phyloP scores from a whole-genome alignment of 2,113 vertebrate species.

The Rhadina sibilatrix region DNA sequence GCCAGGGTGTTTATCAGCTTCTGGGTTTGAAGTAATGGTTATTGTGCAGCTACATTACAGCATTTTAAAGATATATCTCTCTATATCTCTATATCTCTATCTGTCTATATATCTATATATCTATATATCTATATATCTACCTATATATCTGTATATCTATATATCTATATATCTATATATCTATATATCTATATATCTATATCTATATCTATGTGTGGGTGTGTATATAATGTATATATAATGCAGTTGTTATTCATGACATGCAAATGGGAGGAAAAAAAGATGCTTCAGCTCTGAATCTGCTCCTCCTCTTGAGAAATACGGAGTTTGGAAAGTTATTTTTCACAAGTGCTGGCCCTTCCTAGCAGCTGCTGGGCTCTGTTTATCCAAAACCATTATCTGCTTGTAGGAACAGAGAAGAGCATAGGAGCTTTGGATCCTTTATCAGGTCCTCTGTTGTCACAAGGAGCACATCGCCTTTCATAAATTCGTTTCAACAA shows the following conservation, averaged over 20 bases:
- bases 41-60: neutral
- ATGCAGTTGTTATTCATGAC: neutral
- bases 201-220: fast-evolving
- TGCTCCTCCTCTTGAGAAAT: neutral
- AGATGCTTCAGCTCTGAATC: neutral
- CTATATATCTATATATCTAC: neutral
- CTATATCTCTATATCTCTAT: too few relatives aligned
- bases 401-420: neutral
- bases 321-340: neutral
- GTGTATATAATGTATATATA: neutral
- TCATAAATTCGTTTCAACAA: neutral
- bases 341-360: neutral
- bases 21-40: neutral
- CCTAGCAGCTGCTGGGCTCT: neutral
- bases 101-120: too few relatives aligned
- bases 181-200: neutral
- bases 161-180: too few relatives aligned
- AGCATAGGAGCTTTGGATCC: neutral
- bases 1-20: neutral
- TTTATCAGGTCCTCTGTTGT: neutral
- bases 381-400: neutral
- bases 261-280: neutral
- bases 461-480: neutral
- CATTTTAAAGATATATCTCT: neutral
- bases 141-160: too few relatives aligned